Percentiles rank a stretch among this genome's conserved stretches.
Evolutionary conservation across 2,113 vertebrate species (phyloP).

Genomic region (Saccopteryx leptura): DNA sequence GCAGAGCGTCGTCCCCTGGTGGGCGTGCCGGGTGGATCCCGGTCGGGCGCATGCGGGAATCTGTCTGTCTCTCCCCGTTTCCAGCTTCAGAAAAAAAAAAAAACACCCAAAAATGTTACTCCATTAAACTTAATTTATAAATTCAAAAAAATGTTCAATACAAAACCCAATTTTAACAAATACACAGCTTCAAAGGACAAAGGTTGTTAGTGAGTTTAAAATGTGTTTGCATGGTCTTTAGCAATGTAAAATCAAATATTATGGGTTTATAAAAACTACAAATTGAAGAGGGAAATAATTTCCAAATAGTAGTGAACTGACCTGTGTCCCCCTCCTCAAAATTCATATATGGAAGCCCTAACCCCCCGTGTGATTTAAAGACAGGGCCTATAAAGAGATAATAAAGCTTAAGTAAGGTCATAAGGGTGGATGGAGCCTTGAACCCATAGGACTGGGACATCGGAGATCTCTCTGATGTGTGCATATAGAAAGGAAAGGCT

Average conservation of each 20-base stretch:
- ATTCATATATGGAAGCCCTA: background rate
- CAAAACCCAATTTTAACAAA: constrained; percentile 9
- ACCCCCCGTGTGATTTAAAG: background rate
- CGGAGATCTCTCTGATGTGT: background rate
- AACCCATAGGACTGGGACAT: background rate
- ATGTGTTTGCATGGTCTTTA: background rate
- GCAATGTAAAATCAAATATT: constrained; percentile 1
- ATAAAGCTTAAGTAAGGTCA: background rate
- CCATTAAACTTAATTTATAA: no score
- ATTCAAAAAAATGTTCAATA: background rate
- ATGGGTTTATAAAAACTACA: background rate
- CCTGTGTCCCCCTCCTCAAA: background rate
- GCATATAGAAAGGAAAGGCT: background rate
- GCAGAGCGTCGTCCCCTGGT: no score
- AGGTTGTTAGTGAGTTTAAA: background rate
- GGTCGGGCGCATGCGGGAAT: no score
- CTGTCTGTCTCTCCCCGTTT: no score
- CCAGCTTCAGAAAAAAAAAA: no score
- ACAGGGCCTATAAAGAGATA: background rate
- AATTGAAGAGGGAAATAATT: background rate
- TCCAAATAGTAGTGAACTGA: background rate
- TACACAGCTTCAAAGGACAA: background rate
- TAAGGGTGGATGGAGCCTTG: background rate
- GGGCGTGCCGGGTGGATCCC: no score
- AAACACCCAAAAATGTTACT: no score